phyloP scores from a whole-genome alignment of 1,140 invertebrate genomes.

The Procambarus virginalis region DNA sequence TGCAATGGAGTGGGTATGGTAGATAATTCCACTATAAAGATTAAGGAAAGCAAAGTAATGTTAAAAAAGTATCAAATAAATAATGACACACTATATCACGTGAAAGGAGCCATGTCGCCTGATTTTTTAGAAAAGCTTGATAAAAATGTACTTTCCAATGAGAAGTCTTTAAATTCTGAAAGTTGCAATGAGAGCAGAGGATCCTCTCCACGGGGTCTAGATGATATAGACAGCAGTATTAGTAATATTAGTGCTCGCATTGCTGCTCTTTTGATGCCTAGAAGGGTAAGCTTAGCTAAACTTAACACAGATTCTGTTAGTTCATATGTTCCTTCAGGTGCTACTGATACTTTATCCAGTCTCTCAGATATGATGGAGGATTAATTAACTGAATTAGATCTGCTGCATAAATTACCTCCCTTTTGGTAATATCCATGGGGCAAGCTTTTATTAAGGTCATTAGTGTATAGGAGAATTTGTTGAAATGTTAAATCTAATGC shows the following conservation, averaged over 20 bases:
- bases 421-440: too few relatives aligned
- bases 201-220: neutral
- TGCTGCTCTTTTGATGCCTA: slow-evolving; percentile 45
- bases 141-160: neutral
- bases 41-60: neutral
- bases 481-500: too few relatives aligned
- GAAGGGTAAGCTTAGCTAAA: neutral
- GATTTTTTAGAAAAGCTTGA: neutral
- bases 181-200: neutral
- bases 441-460: too few relatives aligned
- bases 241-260: slow-evolving; percentile 55
- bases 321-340: slow-evolving; percentile 47
- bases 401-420: too few relatives aligned
- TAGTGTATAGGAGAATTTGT: too few relatives aligned
- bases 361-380: neutral
- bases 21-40: neutral
- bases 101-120: neutral
- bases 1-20: neutral
- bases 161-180: neutral
- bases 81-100: neutral
- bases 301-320: slow-evolving; percentile 55
- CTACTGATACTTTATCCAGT: slow-evolving; percentile 5
- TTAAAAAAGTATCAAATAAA: neutral
- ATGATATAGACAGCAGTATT: slow-evolving; percentile 26
- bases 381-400: too few relatives aligned